Base-by-base conservation (phyloP, 2,797 vertebrate species). In the Neosilurus hyrtlii region DNA sequence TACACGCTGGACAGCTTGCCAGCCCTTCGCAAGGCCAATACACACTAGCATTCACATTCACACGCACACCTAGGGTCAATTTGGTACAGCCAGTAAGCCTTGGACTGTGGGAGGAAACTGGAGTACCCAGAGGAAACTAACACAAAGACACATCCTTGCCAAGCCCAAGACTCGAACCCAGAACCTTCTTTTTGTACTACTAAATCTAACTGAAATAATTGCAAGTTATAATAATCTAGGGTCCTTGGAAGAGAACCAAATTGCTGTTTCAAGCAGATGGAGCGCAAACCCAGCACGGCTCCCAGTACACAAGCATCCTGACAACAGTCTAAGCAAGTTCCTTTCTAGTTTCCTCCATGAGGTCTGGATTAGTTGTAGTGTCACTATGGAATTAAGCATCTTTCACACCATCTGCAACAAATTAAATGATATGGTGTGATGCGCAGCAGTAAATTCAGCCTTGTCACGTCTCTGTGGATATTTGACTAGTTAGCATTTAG, bases 381-480 rank as follows among this genome's bases (percentile, higher is more conserved):
- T 49, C n/a, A 3, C 35, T 43, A 61, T 6, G 66, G 66, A 70
- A 61, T 49, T 18, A 51, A 72, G 11, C 56, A 49, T 43, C 43
- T 26, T 59, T 43, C 8, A 61, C 24, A 61, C 67, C n/a, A 26
- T 51, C 56, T 61, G 70, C 35, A 26, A 22, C 15, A 81, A 81
- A 81, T 61, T 49, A 51, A 51, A 2, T 43, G 37, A 43, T 22
- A 49, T 61, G 35, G 43, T 71, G 54, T 72, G 57, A 43, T 9
- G 16, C 67, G 26, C 73, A 43, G 56, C 73, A n/a, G 10, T 61
- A 59, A 72, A 72, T 51, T 43, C 16, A 49, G 67, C 79, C 56
- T 61, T 24, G 67, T 61, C 67, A 59, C 6, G 4, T 81, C 56
- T 81, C 79, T 14, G 56, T 72, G 66, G 66, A 67, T 56, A 24